A percentile compares a stretch with the other conserved stretches of the same genome.
These are phyloP conservation scores for Molossus alvarezi DNA, from an alignment of 2,797 vertebrate genomes.

Conservation along the genomic window DNA sequence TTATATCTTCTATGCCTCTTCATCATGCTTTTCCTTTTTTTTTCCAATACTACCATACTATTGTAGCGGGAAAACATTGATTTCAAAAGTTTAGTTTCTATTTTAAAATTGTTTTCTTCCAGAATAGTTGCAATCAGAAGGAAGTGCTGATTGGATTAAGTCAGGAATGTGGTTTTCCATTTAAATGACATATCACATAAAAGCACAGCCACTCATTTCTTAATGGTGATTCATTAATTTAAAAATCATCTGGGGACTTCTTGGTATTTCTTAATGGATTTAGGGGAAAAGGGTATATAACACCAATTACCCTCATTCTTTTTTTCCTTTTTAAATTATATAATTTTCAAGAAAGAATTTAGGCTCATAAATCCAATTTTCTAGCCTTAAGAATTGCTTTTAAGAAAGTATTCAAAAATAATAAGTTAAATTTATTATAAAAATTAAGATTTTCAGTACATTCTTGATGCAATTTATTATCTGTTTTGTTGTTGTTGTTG, in stretches of 20 bases:
- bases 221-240: slow-evolving; percentile 47
- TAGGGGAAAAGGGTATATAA: neutral
- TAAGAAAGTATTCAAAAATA: slow-evolving; percentile 48
- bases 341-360: neutral
- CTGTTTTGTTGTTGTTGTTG: slow-evolving; percentile 43
- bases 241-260: neutral
- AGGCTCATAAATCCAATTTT: slow-evolving; percentile 5
- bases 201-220: neutral
- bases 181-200: slow-evolving; percentile 24
- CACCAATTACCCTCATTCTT: neutral
- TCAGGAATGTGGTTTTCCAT: neutral
- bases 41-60: neutral
- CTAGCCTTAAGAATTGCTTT: neutral
- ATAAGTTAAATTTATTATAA: neutral
- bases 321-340: slow-evolving; percentile 27
- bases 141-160: slow-evolving; percentile 24
- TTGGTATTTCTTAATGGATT: slow-evolving; percentile 36
- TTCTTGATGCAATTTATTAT: slow-evolving; percentile 50
- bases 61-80: neutral
- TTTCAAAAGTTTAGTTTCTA: slow-evolving; percentile 21
- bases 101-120: slow-evolving; percentile 19
- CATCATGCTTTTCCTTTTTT: neutral
- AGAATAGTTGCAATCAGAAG: neutral
- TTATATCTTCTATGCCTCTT: neutral
- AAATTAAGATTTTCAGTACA: slow-evolving; percentile 41